Conservation (phyloP, 2,888 invertebrate species). For the Eristalis intricaria region DNA sequence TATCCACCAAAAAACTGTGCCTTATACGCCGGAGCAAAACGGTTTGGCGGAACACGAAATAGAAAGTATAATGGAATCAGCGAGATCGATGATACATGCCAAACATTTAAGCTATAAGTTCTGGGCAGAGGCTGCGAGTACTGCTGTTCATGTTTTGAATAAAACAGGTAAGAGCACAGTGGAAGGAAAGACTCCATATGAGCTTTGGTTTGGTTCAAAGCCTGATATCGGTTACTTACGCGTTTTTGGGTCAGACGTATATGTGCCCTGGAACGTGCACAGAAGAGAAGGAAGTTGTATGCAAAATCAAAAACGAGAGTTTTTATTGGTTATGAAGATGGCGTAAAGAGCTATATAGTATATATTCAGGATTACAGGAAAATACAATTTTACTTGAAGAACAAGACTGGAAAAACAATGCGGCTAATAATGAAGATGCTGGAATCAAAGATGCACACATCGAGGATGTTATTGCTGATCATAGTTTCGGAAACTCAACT, state of each 20-base stretch:
- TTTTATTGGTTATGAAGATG: neutral
- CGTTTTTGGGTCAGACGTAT: neutral
- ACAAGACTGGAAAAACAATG: neutral
- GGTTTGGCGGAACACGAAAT: too few relatives aligned
- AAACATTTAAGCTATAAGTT: neutral
- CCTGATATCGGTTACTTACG: too few relatives aligned
- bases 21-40: too few relatives aligned
- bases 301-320: neutral
- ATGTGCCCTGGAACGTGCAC: neutral
- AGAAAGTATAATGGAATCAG: slow-evolving; percentile 38
- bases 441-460: neutral
- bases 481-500: neutral
- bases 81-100: slow-evolving; percentile 50
- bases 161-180: neutral
- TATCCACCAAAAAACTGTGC: too few relatives aligned
- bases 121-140: slow-evolving; percentile 78
- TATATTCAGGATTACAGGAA: neutral
- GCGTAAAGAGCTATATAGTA: neutral
- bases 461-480: too few relatives aligned
- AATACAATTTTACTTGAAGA: neutral
- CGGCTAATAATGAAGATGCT: neutral
- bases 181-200: too few relatives aligned
- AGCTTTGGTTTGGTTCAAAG: too few relatives aligned
- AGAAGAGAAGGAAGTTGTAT: neutral
- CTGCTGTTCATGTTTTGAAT: slow-evolving; percentile 63